Conservation (phyloP, 2,113 vertebrate genomes). For the Talpa occidentalis region DNA sequence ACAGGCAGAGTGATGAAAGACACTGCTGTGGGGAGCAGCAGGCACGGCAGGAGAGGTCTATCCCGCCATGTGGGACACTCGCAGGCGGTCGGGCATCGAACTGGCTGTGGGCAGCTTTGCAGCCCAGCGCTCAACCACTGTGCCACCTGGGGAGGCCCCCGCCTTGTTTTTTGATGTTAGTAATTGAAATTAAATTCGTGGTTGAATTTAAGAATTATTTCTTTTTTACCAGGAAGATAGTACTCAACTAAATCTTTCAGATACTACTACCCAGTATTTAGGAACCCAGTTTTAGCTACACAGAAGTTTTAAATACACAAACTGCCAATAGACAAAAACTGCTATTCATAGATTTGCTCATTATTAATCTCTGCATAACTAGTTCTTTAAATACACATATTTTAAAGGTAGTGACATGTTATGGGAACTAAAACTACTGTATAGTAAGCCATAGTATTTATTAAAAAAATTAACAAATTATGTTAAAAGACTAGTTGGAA, state of each 20-base stretch:
- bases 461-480: neutral
- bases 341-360: constrained; percentile 15
- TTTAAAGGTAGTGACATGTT: neutral
- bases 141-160: no score
- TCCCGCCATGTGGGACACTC: no score
- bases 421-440: neutral
- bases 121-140: no score
- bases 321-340: neutral
- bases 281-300: neutral
- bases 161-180: constrained; percentile 6
- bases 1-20: no score
- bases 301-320: constrained; percentile 4
- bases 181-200: constrained; percentile 22
- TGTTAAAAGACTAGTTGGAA: neutral
- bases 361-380: constrained; percentile 11
- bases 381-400: constrained; percentile 31
- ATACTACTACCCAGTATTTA: neutral
- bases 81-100: no score
- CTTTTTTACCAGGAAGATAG: constrained; percentile 1
- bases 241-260: neutral
- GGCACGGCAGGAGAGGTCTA: no score
- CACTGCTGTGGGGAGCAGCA: no score
- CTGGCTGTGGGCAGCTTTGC: no score
- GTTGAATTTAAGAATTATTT: constrained; percentile 21
- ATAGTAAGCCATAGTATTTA: neutral